A percentile compares a stretch with the other conserved stretches of the same genome.
phyloP scores from a whole-genome alignment of 1,140 invertebrate species.

The Brachionus koreanus region DNA sequence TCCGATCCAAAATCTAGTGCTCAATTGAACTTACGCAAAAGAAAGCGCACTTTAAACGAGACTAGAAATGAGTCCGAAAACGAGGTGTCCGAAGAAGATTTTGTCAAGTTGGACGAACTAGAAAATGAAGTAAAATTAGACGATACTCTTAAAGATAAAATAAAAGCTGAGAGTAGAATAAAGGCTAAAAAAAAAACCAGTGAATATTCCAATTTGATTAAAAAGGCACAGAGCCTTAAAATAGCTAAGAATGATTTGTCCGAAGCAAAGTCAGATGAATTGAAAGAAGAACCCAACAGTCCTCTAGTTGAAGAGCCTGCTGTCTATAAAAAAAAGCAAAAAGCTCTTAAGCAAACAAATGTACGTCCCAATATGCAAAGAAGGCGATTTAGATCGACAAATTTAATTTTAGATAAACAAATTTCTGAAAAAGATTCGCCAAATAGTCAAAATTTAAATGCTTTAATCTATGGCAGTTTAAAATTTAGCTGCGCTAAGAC shows the following conservation, averaged over 20 bases:
- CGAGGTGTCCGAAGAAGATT: background rate
- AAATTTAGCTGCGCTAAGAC: conserved; percentile 17
- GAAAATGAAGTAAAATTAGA: conserved; percentile 2
- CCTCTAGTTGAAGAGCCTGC: background rate
- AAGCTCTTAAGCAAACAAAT: conserved; percentile 41
- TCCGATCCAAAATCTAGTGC: background rate
- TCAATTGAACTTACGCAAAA: background rate
- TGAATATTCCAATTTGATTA: conserved; percentile 35
- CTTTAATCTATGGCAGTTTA: background rate
- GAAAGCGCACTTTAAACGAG: background rate
- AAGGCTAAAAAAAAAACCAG: background rate
- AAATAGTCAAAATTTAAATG: background rate
- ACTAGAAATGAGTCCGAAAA: background rate
- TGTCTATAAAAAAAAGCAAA: conserved; percentile 39
- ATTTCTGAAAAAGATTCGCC: background rate
- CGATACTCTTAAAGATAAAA: background rate
- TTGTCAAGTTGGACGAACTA: background rate
- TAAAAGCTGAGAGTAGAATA: background rate
- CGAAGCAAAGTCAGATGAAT: background rate
- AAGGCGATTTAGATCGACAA: background rate
- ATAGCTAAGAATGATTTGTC: background rate
- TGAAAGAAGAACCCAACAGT: background rate
- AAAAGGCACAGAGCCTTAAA: background rate
- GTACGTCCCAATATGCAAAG: conserved; percentile 2
- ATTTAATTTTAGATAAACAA: background rate